Conservation (phyloP, 1,140 invertebrate genomes). For the Kradibia gibbosae region DNA sequence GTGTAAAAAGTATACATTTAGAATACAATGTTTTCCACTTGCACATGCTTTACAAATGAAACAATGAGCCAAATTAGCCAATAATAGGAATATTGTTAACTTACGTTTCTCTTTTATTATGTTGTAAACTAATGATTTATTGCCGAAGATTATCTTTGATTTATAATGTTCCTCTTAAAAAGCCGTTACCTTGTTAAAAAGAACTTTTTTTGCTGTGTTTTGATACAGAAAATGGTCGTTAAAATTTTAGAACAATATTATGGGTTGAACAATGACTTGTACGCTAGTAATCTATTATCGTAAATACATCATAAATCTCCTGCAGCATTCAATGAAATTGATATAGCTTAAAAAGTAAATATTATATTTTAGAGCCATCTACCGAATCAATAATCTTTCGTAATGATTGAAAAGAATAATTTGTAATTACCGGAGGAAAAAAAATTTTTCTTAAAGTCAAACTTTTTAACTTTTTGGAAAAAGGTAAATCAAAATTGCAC, state of each 20-base stretch:
- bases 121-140: constrained; percentile 22
- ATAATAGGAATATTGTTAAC: not conserved
- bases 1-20: not conserved
- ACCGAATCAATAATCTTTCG: not conserved
- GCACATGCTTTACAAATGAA: not conserved
- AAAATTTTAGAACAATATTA: constrained; percentile 35
- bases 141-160: not conserved
- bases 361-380: not conserved
- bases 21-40: not conserved
- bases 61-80: not conserved
- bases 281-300: constrained; percentile 25
- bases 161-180: constrained; percentile 26
- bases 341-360: not conserved
- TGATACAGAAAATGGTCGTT: constrained; percentile 25
- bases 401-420: not conserved
- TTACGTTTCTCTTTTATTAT: not conserved
- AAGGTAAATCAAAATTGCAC: too few species aligned
- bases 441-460: not conserved
- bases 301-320: constrained; percentile 31
- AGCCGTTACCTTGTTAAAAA: constrained; percentile 21
- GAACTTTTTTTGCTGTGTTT: not conserved
- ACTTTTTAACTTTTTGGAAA: too few species aligned
- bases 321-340: not conserved
- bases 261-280: constrained; percentile 11
- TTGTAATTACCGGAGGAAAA: not conserved